These are phyloP conservation scores for Temnothorax unifasciatus DNA, from an alignment of 2,888 invertebrate genomes.

Conservation along the genomic window DNA sequence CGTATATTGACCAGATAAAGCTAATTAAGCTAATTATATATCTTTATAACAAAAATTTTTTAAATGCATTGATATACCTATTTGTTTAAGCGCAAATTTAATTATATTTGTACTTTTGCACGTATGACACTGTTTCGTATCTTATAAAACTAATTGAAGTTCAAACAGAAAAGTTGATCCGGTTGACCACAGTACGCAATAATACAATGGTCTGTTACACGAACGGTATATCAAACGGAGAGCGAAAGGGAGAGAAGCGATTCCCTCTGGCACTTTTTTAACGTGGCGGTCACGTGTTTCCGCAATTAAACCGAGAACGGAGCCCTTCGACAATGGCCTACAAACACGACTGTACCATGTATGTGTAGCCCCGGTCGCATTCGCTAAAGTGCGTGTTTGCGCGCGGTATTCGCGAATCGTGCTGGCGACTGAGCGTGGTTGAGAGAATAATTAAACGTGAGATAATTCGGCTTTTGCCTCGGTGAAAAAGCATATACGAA, in stretches of 20 bases:
- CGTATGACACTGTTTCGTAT: not conserved
- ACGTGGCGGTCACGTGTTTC: constrained; percentile 75
- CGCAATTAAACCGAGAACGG: constrained; percentile 77
- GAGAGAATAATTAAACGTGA: constrained; percentile 72
- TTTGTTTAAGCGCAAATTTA: not conserved
- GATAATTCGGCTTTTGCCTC: constrained; percentile 68
- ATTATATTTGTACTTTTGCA: not conserved
- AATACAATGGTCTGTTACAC: constrained; percentile 23
- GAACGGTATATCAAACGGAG: constrained; percentile 30
- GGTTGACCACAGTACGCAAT: constrained; percentile 12
- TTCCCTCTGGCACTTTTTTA: constrained; percentile 64
- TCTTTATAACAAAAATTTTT: not conserved
- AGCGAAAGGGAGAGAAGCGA: constrained; percentile 52
- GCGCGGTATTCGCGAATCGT: constrained; percentile 58
- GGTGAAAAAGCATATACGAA: constrained; percentile 51
- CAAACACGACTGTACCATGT: constrained; percentile 58
- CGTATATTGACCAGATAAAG: not conserved
- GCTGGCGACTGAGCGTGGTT: constrained; percentile 58
- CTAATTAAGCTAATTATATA: not conserved
- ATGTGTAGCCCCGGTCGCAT: constrained; percentile 30
- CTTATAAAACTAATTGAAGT: not conserved
- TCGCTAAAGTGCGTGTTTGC: constrained; percentile 59
- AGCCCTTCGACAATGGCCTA: constrained; percentile 71
- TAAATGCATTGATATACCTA: too few species aligned
- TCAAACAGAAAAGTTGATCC: constrained; percentile 22